Base-by-base conservation (phyloP, 2,113 vertebrate genomes). In the Myotis lucifugus region DNA sequence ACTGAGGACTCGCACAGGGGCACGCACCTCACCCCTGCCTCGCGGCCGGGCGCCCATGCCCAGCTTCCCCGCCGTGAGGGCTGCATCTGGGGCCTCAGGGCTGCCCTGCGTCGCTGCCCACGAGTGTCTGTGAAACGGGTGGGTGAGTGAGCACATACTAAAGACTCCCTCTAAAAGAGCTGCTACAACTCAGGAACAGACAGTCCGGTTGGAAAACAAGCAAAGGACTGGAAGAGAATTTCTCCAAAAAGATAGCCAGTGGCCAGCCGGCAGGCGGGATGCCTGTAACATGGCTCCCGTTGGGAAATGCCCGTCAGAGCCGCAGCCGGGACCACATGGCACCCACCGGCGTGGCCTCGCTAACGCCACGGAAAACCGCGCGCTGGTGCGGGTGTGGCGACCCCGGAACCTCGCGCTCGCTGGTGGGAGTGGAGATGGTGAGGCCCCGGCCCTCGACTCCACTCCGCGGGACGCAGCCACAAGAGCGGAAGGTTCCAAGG, bases 401-500 rank as follows among this genome's bases (percentile, higher is more conserved):
- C 32, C 29, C 4, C 0, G 10, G 78, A 2, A 18, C 3, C 46
- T 37, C 17, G 0, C 0, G 0, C 5, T 1, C 0, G 2, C 66
- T 19, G 8, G 12, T 0, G 15, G 42, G 29, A 15, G 8, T 0
- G 17, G 6, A 27, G 32, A 19, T 0, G 4, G 25, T 1, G 15
- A 2, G 73, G 5, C n/a, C 66, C 3, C 11, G 67, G 34, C 9
- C 54, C 54, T 10, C 13, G n/a, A 27, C 13, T 42, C 61, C 54
- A 18, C 48, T 15, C 40, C 25, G 29, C 2, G 29, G 25, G 19
- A 19, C 5, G 29, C 2, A 11, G 6, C 67, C 89, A 8, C 42
- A 81, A 56, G 46, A 42, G 50, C 1, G 2, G 56, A 86, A 89
- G 56, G 64, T 81, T 5, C 27, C 25, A 8, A 88, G 73, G 34